Conservation (phyloP, 2,113 vertebrate species). For the Salvelinus fontinalis region DNA sequence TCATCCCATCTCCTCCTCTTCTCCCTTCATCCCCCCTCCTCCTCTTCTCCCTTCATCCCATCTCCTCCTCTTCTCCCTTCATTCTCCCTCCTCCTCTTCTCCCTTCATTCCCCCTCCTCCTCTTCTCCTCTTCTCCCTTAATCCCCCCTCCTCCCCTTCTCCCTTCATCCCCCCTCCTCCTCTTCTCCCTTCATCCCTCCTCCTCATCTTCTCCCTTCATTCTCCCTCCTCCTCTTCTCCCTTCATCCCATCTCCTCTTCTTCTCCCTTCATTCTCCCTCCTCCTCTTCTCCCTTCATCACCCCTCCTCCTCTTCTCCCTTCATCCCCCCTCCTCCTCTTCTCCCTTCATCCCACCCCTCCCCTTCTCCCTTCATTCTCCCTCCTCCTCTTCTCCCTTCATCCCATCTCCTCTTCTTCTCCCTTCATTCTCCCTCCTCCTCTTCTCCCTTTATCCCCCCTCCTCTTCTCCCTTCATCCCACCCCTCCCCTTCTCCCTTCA, state of each 20-base stretch:
- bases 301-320: accelerated
- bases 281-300: accelerated
- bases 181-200: too few relatives aligned
- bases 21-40: accelerated
- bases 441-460: too few relatives aligned
- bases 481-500: accelerated
- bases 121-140: too few relatives aligned
- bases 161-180: too few relatives aligned
- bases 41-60: accelerated
- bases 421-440: accelerated
- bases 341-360: accelerated
- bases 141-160: too few relatives aligned
- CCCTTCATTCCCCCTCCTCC: accelerated
- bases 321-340: accelerated
- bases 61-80: accelerated
- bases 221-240: accelerated
- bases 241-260: accelerated
- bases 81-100: accelerated
- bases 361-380: accelerated
- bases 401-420: too few relatives aligned
- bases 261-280: accelerated
- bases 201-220: too few relatives aligned
- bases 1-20: accelerated
- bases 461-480: too few relatives aligned
- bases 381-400: accelerated